phyloP scores from a whole-genome alignment of 2,888 invertebrate genomes.

The Nowickia ferox region DNA sequence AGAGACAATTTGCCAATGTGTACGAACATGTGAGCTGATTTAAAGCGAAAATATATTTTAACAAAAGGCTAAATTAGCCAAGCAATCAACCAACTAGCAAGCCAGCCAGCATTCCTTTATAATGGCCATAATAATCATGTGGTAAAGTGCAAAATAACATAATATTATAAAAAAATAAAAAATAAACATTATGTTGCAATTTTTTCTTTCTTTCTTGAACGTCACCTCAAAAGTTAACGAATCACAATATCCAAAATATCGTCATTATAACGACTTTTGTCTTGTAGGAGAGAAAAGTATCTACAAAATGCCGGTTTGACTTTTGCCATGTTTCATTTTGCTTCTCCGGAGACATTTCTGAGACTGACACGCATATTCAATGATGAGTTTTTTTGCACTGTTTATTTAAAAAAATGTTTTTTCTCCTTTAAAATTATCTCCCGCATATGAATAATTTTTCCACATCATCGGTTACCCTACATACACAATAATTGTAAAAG shows the following conservation, averaged over 20 bases:
- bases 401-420: neutral
- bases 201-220: constrained; percentile 19
- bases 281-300: constrained; percentile 19
- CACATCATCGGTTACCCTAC: neutral
- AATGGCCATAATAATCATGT: constrained; percentile 61
- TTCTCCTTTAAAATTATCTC: constrained; percentile 34
- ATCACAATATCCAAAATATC: constrained; percentile 28
- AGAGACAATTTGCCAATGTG: neutral
- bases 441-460: constrained; percentile 37
- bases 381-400: constrained; percentile 8
- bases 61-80: neutral
- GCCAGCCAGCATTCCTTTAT: constrained; percentile 59
- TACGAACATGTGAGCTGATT: constrained; percentile 46
- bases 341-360: constrained; percentile 26
- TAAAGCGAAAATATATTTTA: constrained; percentile 37
- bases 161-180: constrained; percentile 11
- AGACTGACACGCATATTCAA: constrained; percentile 40
- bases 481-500: neutral
- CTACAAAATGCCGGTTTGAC: constrained; percentile 17
- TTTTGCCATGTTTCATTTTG: neutral
- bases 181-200: constrained; percentile 18
- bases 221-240: constrained; percentile 55
- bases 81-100: neutral
- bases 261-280: constrained; percentile 38
- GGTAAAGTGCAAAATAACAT: constrained; percentile 53